Conservation (phyloP, 2,797 vertebrate genomes). For the Sebastes elongatus region DNA sequence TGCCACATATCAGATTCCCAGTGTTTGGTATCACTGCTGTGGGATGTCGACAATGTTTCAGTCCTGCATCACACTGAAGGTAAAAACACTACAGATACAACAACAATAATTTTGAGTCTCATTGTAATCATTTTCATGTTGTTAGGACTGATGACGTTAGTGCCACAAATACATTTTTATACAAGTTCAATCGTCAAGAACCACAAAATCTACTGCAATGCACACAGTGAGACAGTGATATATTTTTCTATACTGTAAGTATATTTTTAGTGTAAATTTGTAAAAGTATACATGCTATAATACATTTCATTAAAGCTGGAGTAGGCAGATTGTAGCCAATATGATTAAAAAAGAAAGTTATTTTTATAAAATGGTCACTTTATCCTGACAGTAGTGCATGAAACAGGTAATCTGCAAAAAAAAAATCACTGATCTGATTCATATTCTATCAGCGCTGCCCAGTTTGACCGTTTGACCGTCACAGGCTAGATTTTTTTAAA, state of each 20-base stretch:
- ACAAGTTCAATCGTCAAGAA: neutral
- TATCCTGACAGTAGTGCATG: too few species aligned
- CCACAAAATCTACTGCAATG: neutral
- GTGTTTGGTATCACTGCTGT: neutral
- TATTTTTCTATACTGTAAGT: neutral
- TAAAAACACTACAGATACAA: neutral
- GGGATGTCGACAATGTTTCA: neutral
- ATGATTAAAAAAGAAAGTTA: too few species aligned
- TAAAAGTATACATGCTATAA: neutral
- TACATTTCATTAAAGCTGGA: neutral
- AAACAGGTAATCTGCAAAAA: too few species aligned
- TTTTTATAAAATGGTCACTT: too few species aligned
- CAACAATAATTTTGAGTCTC: neutral
- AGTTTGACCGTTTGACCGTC: too few species aligned
- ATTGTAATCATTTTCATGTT: neutral
- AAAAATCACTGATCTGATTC: too few species aligned
- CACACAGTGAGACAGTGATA: too few species aligned
- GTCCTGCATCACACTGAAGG: neutral
- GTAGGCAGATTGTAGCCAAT: too few species aligned
- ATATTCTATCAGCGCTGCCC: accelerated
- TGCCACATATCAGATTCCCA: conserved; percentile 3
- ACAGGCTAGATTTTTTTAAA: too few species aligned
- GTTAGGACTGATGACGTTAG: too few species aligned
- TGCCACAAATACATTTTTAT: neutral
- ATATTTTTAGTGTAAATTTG: neutral